These are phyloP conservation scores for Mycteria americana DNA, from an alignment of 2,797 vertebrate species.

Conservation along the genomic window DNA sequence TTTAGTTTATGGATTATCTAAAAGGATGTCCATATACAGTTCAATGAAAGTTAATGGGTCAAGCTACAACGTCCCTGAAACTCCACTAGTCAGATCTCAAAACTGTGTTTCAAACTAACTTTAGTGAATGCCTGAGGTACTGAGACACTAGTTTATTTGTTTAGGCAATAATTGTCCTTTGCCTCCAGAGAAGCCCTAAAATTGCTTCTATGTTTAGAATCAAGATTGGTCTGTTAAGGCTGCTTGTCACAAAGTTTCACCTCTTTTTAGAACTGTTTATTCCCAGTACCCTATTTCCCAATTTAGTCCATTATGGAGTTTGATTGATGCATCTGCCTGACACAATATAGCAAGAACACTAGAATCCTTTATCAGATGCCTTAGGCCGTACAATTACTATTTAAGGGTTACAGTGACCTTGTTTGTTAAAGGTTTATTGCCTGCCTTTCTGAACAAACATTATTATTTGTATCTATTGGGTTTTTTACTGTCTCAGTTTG, in stretches of 20 bases:
- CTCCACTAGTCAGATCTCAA: neutral
- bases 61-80: neutral
- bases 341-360: constrained; percentile 56
- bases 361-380: constrained; percentile 41
- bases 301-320: constrained; percentile 68
- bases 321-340: constrained; percentile 69
- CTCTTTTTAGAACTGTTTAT: constrained; percentile 77
- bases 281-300: constrained; percentile 64
- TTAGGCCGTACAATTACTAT: constrained; percentile 5
- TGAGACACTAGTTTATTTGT: constrained; percentile 83
- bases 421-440: constrained; percentile 11
- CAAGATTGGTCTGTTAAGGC: constrained; percentile 77
- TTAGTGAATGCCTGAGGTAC: constrained; percentile 60
- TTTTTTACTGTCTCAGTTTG: neutral
- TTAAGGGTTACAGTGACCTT: constrained; percentile 40
- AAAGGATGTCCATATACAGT: constrained; percentile 61
- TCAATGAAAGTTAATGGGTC: constrained; percentile 57
- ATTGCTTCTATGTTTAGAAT: constrained; percentile 85
- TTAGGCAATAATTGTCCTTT: constrained; percentile 80
- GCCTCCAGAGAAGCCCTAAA: constrained; percentile 70
- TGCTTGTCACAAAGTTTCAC: constrained; percentile 73
- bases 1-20: constrained; percentile 68
- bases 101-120: constrained; percentile 30
- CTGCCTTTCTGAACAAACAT: constrained; percentile 48
- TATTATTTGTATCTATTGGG: neutral